Base-by-base conservation (phyloP, 2,797 vertebrate species). In the Champsocephalus esox region DNA sequence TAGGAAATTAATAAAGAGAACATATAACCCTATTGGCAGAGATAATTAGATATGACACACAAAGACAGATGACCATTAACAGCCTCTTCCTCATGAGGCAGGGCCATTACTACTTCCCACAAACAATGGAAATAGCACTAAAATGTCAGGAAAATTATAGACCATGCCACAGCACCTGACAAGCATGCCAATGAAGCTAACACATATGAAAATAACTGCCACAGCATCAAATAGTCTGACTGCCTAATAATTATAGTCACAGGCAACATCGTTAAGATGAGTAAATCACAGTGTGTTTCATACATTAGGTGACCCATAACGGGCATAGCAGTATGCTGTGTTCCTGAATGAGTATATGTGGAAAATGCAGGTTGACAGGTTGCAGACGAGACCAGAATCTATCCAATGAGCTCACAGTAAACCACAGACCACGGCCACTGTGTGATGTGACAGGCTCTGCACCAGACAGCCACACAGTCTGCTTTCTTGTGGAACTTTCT, bases 251-350 rank as follows among this genome's bases (percentile, higher is more conserved):
- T 73, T 45, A 78, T 16, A 82, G 59, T 45, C 54, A 68, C 21
- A 63, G 48, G 61, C 48, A 67, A 41, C 63, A 81, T 84, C 84
- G 89, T 77, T 19, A 9, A 66, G 50, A 74, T 41, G 50, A 70
- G 52, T 63, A 51, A 80, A 63, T 64, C 51, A 56, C 32, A 12
- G 21, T 41, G 45, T 34, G 54, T 68, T 81, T 75, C 49, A 48
- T 63, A 24, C 65, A 65, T 83, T 17, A 49, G 19, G 3, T 9
- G 45, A 12, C 17, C 12, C 45, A 44, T 66, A 32, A 78, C 34
- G 64, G 77, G 48, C 34, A 2, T 0, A 41, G 50, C 41, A 60
- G 45, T 17, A 50, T 19, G 51, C 6, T 41, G 59, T 21, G 43
- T 57, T 77, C 21, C 32, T 60, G 45, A 63, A 11, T 44, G 63